Base-by-base conservation (phyloP, 2,888 invertebrate genomes). In the Phyto melanocephala region DNA sequence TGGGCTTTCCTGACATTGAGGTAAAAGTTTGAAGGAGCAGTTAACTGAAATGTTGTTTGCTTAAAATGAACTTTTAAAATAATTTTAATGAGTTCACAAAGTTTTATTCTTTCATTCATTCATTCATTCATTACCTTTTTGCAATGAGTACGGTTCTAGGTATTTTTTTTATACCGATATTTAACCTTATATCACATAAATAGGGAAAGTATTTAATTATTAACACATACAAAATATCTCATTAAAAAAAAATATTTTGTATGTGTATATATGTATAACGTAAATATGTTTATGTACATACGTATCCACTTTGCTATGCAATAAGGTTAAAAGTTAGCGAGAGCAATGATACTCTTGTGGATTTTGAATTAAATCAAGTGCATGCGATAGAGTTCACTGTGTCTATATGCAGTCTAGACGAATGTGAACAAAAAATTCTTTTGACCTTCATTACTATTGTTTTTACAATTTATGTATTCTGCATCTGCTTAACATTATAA, bases 371-470 rank as follows among this genome's bases (percentile, higher is more conserved):
- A 54, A 79, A 77, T 80, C 80, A 85, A 82, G 77, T 83, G 81
- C 82, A 82, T 83, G 77, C 80, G 77, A 70, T 65, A 81, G 70
- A 82, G 77, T 80, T 84, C 74, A 77, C 71, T 81, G 72, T 80
- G 86, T 86, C 85, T 86, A 83, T 81, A 56, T 56, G 71, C 60
- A 79, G 86, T 86, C 86, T 86, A 86, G 86, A 85, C 86, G 85
- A 84, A 71, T 68, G 71, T 42, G 52, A 52, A 58, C 24, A 40
- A 76, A 81, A 85, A 84, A 65, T 84, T 86, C 71, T 81, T 84
- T 85, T 86, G 86, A 86, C 86, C 86, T 86, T 84, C 83, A 85
- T 85, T 85, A 77, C 74, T 79, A 84, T 84, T 81, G 84, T 80
- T 82, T 79, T 79, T 67, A 79, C 47, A 65, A 74, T 72, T 72